Evolutionary conservation across 1,140 invertebrate genomes (phyloP).

Genomic region (Eriosoma lanigerum): DNA sequence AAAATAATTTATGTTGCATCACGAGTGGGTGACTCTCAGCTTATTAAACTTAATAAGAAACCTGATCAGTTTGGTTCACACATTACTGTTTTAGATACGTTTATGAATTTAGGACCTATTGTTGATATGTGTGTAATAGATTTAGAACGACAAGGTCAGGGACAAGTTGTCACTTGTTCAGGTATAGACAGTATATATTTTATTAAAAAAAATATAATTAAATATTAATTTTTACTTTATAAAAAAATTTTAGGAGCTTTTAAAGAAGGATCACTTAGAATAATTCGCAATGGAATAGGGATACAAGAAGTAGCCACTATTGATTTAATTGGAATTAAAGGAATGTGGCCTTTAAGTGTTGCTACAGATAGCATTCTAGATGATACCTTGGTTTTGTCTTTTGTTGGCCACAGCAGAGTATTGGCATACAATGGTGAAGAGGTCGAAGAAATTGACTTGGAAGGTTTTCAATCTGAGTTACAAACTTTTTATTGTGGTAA

Average conservation of each 20-base stretch:
- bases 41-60: constrained; percentile 86
- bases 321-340: constrained; percentile 94
- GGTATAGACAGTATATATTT: constrained; percentile 61
- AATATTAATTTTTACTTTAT: background rate
- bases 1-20: constrained; percentile 97
- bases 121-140: constrained; percentile 97
- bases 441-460: constrained; percentile 93
- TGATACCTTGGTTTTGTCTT: constrained; percentile 88
- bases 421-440: constrained; percentile 55
- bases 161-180: constrained; percentile 96
- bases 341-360: constrained; percentile 92
- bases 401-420: constrained; percentile 69
- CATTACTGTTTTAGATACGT: constrained; percentile 92
- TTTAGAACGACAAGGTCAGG: constrained; percentile 94
- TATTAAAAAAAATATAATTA: background rate
- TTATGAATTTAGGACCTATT: constrained; percentile 96
- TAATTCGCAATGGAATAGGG: constrained; percentile 96
- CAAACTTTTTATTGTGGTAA: constrained; percentile 94
- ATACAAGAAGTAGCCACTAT: constrained; percentile 97
- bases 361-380: constrained; percentile 66
- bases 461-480: constrained; percentile 83
- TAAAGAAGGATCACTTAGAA: constrained; percentile 94
- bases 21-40: constrained; percentile 92
- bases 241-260: constrained; percentile 68
- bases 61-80: constrained; percentile 85